phyloP scores from a whole-genome alignment of 2,797 vertebrate species.

The Gallirallus australis region DNA sequence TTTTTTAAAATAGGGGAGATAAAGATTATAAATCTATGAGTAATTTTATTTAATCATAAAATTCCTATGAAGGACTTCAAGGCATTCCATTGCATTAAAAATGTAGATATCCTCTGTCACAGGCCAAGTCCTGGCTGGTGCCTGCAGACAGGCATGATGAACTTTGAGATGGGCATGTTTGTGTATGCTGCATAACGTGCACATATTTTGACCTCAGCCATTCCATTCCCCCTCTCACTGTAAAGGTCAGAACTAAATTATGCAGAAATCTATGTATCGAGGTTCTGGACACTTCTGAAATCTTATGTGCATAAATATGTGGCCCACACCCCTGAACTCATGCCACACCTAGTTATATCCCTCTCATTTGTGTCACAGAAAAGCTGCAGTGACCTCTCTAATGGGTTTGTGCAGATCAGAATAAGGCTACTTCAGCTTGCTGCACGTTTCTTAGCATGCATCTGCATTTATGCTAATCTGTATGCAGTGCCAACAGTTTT shows the following conservation, averaged over 20 bases:
- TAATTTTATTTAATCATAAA: conserved; percentile 8
- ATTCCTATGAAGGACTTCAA: conserved; percentile 16
- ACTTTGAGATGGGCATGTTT: neutral
- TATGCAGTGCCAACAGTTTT: conserved; percentile 7
- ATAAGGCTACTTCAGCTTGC: neutral
- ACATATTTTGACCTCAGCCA: neutral
- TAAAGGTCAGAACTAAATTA: neutral
- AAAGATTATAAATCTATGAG: neutral
- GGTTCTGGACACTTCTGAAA: neutral
- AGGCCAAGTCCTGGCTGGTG: neutral
- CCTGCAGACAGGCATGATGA: neutral
- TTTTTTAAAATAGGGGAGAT: conserved; percentile 53
- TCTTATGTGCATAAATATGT: conserved; percentile 16
- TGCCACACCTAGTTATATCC: conserved; percentile 20
- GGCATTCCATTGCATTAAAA: conserved; percentile 31
- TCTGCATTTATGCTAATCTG: neutral
- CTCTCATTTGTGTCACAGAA: neutral
- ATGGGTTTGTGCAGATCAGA: neutral
- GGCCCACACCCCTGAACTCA: conserved; percentile 20
- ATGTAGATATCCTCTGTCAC: neutral
- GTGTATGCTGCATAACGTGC: neutral
- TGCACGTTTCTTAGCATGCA: neutral
- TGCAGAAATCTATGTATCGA: neutral
- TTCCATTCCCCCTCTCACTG: neutral
- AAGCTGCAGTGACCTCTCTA: neutral